Base-by-base conservation (phyloP, 2,888 invertebrate species). In the Campoplex capitator region DNA sequence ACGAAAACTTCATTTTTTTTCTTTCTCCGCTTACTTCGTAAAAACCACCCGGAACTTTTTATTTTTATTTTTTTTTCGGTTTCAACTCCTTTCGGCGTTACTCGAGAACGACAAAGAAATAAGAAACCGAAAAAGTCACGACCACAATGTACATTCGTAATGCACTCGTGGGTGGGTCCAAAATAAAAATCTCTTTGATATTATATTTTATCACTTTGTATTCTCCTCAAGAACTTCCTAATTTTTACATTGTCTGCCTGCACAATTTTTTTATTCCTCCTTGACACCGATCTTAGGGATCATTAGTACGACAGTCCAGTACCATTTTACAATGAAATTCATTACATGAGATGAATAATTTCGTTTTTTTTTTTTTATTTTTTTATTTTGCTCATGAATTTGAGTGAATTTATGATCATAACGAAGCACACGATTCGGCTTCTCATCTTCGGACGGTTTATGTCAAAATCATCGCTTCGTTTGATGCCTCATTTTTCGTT, bases 161-260 rank as follows among this genome's bases (percentile, higher is more conserved):
- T 62, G 32, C 18, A 87, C 18, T 87, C 84, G 84, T 84, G 81
- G 86, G 77, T 81, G 84, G 86, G 77, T 79, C 32, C 13, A 73
- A 86, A 70, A 38, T 11, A 32, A 76, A 80, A 54, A 77, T 83
- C 74, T 80, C 77, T 38, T 28, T 42, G 13, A 81, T 68, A 79
- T 32, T 74, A 71, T 75, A 75, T 83, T 86, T 79, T 83, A 45
- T 75, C 51, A 70, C 32, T 67, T 51, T 38, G 16, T 76, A 51
- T 75, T 75, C 51, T 45, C n/a, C 48, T 38, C 74, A 23, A 28
- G 54, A 58, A 48, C 74, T 84, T 68, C 56, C 42, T 73, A 32
- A 79, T 84, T 74, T 70, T 32, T 32, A 32, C 62, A 62, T 48
- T 65, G 65, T 48, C 51, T 48, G 45, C 48, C 18, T 65, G 11